Base-by-base conservation (phyloP, 2,113 vertebrate genomes). In the Phalacrocorax carbo region DNA sequence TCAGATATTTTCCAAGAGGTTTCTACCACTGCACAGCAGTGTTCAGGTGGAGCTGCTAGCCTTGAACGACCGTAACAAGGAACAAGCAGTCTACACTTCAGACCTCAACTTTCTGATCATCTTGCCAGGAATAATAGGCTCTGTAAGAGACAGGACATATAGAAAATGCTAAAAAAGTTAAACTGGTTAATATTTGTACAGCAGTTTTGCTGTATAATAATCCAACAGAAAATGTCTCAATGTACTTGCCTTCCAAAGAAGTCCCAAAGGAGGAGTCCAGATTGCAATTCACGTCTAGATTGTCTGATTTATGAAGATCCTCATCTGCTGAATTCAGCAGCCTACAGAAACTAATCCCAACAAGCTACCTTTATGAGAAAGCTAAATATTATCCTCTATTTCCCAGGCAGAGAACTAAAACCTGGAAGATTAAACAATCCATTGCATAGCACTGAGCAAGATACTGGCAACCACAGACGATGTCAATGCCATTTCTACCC, bases 231-330 rank as follows among this genome's bases (percentile, higher is more conserved):
- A 93, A 76, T 10, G 32, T 85, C 55, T 87, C 65, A 49, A 60
- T 92, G 34, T 82, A 65, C 21, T 94, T 69, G 52, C 70, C 65
- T 91, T 96, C 73, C 72, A 89, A 91, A 86, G 46, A 23, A 51
- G 49, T 88, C 88, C 66, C 88, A 80, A 72, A 91, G 77, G 88
- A 90, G 55, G 55, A 79, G 26, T 85, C 65, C 57, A 91, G 86
- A 81, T 76, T 76, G 84, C 61, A 87, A 36, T 55, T 85, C 69
- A 75, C 0, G 0, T 91, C 73, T 88, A 83, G 42, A 82, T 70
- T 42, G 44, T 57, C 71, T 94, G 79, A 96, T 88, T 94, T 93
- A 86, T 83, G 54, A 81, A 90, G 76, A 71, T 93, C 20, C 75
- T 89, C 78, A 86, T 86, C 55, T 93, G 82, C 79, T 36, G 60